Base-by-base conservation (phyloP, 2,797 vertebrate species). In the Parotocinclus haroldoi region DNA sequence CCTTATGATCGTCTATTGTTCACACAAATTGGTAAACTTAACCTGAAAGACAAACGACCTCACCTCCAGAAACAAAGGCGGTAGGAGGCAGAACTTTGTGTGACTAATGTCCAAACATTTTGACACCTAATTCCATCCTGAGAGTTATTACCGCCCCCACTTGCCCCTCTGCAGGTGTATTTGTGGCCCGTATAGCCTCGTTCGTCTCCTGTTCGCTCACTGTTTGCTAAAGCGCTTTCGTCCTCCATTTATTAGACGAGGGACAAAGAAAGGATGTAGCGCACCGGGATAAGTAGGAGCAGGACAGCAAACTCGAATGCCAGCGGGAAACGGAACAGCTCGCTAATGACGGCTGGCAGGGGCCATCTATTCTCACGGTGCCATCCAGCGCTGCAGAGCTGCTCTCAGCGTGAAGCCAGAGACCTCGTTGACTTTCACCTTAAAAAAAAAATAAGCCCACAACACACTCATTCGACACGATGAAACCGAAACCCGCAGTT, bases 291-390 rank as follows among this genome's bases (percentile, higher is more conserved):
- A 66, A 62, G 64, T 7, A 39, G 40, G 48, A 65, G 77, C 73
- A 71, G 66, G 76, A 62, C 51, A 78, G 81, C 79, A 75, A 55
- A 71, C 57, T 60, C 74, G 76, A 85, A 84, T 83, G 80, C 79
- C 81, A 76, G 65, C 76, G 75, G 78, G 80, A 86, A 87, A 87
- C 79, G 72, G 81, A 89, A 80, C 76, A 79, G 81, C 81, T 75
- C 45, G 69, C 82, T 89, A 89, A 91, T 85, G 81, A 78, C 68
- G 78, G 82, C 77, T 87, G 90, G 87, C 86, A 87, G 82, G 69
- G 80, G 71, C 82, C 81, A 81, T 90, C 86, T 83, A 86, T 88
- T 84, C 74, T 60, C 76, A 79, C 80, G 85, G 80, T 87, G 83
- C 82, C 85, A 86, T 83, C 81, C 77, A 14, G 54, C 46, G 66